Evolutionary conservation across 2,113 vertebrate genomes (phyloP).

Genomic region (Athene cunicularia): DNA sequence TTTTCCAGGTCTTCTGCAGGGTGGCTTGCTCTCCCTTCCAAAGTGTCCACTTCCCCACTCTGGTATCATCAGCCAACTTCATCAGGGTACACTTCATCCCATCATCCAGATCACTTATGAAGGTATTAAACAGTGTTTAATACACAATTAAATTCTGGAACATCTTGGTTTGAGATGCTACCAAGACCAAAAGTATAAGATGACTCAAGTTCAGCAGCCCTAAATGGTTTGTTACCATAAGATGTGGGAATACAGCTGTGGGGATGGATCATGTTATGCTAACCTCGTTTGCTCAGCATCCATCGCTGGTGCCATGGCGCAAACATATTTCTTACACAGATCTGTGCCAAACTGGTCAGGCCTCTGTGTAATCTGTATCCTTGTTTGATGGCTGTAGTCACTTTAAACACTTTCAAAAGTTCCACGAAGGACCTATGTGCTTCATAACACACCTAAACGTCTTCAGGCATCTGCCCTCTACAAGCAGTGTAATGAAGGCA

Average conservation of each 20-base stretch:
- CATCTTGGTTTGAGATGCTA: neutral
- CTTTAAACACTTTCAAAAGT: neutral
- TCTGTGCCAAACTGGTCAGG: neutral
- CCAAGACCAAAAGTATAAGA: neutral
- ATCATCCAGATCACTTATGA: too few species aligned
- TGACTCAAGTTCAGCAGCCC: neutral
- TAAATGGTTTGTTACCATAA: neutral
- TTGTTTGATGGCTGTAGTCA: neutral
- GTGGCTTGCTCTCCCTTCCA: too few species aligned
- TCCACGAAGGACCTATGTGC: accelerated
- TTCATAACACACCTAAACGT: neutral
- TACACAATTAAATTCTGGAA: neutral
- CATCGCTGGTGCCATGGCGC: neutral
- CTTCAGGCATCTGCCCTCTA: neutral
- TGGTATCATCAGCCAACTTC: too few species aligned
- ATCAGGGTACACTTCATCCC: too few species aligned
- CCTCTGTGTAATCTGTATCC: neutral
- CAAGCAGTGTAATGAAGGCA: neutral
- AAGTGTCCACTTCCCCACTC: too few species aligned
- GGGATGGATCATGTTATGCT: neutral
- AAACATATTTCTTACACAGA: neutral
- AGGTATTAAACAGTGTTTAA: too few species aligned
- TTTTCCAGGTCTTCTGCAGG: too few species aligned
- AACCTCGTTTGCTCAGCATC: neutral
- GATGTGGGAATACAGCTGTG: neutral